These are phyloP conservation scores for Sparus aurata DNA, from an alignment of 2,797 vertebrate genomes.

Conservation along the genomic window DNA sequence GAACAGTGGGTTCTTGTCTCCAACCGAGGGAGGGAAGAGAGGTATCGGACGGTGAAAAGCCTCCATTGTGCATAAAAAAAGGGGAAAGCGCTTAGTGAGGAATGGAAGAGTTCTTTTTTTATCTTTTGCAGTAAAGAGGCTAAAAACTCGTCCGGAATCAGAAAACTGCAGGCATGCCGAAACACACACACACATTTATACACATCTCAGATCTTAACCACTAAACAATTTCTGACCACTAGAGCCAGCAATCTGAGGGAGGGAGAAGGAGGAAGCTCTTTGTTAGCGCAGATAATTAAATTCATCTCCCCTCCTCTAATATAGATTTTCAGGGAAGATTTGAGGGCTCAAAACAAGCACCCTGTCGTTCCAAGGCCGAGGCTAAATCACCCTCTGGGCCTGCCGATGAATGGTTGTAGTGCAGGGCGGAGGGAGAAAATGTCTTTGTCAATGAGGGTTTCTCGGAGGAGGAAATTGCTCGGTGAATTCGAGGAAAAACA, in stretches of 20 bases:
- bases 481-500: constrained; percentile 79
- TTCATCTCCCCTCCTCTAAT: constrained; percentile 54
- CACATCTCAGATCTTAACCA: constrained; percentile 42
- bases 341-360: constrained; percentile 58
- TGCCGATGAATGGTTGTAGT: constrained; percentile 49
- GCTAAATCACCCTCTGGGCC: constrained; percentile 41
- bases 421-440: constrained; percentile 58
- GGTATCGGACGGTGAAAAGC: constrained; percentile 65
- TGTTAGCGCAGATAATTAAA: constrained; percentile 67
- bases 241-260: constrained; percentile 40
- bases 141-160: neutral
- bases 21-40: constrained; percentile 22
- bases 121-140: neutral
- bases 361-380: constrained; percentile 28
- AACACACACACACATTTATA: constrained; percentile 10
- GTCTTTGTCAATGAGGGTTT: constrained; percentile 68
- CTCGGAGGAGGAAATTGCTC: constrained; percentile 72
- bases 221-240: constrained; percentile 41
- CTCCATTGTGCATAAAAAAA: constrained; percentile 62
- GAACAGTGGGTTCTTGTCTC: constrained; percentile 70
- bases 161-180: neutral
- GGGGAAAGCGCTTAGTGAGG: constrained; percentile 30
- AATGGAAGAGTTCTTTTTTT: constrained; percentile 23
- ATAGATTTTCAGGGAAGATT: constrained; percentile 64
- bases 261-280: constrained; percentile 36